These are phyloP conservation scores for Cyanoramphus novaezelandiae DNA, from an alignment of 2,113 vertebrate genomes.

Conservation along the genomic window DNA sequence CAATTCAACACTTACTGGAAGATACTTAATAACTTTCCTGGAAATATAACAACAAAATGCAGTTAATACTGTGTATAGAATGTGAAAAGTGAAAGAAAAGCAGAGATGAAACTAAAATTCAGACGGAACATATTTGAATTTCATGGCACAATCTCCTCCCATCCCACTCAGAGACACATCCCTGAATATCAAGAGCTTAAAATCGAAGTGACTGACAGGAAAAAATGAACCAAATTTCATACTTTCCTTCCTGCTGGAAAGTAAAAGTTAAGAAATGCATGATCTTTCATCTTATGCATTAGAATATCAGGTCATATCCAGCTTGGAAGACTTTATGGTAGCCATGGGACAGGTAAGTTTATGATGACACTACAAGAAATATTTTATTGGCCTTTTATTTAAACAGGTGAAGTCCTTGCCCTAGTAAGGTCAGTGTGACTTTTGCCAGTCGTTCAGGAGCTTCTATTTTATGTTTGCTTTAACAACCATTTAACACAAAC, in stretches of 20 bases:
- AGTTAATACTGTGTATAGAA: neutral
- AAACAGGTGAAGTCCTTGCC: neutral
- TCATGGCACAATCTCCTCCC: neutral
- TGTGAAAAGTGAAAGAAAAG: neutral
- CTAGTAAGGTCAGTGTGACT: neutral
- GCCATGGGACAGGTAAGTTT: neutral
- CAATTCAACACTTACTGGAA: constrained; percentile 16
- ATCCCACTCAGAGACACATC: neutral
- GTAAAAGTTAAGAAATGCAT: neutral
- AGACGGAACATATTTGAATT: neutral
- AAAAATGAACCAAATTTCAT: neutral
- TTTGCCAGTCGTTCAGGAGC: neutral
- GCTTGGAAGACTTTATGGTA: neutral
- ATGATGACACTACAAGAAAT: neutral
- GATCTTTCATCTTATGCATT: neutral
- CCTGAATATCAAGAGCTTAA: neutral
- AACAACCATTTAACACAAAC: neutral
- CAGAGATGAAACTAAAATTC: neutral
- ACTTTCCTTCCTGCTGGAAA: neutral
- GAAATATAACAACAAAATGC: neutral
- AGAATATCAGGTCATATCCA: neutral
- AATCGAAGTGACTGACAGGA: neutral
- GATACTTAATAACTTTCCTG: neutral
- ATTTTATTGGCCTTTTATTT: neutral
- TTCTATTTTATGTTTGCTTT: neutral